A percentile compares a stretch with the other conserved stretches of the same genome.
phyloP scores from a whole-genome alignment of 2,797 vertebrate genomes.

The Pangasius krempfi region DNA sequence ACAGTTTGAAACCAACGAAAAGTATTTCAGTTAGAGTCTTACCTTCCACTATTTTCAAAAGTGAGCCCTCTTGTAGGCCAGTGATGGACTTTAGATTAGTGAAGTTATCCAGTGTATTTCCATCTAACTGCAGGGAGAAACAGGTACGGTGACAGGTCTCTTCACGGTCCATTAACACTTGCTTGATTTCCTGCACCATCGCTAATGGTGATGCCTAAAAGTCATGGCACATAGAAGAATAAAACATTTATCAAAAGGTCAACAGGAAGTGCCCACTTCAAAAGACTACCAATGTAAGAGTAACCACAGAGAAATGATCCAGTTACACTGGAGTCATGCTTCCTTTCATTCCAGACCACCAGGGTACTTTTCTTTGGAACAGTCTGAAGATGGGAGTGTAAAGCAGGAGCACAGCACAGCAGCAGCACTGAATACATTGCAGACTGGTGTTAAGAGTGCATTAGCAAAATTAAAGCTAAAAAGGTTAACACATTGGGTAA shows the following conservation, averaged over 20 bases:
- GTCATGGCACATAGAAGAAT: neutral
- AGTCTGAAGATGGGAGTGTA: neutral
- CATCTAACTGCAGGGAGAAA: constrained; percentile 90
- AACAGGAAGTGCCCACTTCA: neutral
- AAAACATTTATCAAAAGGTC: neutral
- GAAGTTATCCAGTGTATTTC: constrained; percentile 83
- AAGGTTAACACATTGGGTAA: too few relatives aligned
- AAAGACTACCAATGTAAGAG: neutral
- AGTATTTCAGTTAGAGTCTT: neutral
- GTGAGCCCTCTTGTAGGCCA: constrained; percentile 82
- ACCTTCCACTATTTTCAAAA: constrained; percentile 92
- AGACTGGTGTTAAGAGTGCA: neutral
- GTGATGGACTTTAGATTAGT: constrained; percentile 83
- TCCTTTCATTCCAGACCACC: neutral
- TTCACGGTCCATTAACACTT: constrained; percentile 92
- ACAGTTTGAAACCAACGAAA: neutral
- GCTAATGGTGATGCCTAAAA: constrained; percentile 91
- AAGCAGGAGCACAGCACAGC: neutral
- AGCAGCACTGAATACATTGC: neutral
- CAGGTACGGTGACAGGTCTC: constrained; percentile 91
- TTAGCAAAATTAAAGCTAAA: neutral
- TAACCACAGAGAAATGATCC: neutral
- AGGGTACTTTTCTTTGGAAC: neutral
- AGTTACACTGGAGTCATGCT: neutral
- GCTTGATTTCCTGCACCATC: constrained; percentile 93